These are phyloP conservation scores for Hirundichthys speculiger DNA, from an alignment of 2,113 vertebrate genomes.

Conservation along the genomic window DNA sequence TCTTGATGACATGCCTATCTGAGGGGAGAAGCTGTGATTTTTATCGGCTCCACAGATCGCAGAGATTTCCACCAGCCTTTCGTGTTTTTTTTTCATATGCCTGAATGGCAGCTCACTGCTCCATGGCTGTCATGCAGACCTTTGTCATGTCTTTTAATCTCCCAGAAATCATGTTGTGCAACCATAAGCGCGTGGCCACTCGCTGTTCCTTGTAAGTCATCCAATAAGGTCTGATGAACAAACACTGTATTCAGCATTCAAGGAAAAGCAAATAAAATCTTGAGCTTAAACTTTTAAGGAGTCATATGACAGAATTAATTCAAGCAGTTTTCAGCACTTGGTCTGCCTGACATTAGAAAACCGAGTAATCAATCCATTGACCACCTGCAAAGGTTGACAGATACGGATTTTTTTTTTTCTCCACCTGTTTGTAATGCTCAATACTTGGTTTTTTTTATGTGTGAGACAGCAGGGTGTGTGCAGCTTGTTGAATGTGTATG, in stretches of 20 bases:
- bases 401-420: constrained; percentile 1
- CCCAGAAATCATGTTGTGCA: constrained; percentile 45
- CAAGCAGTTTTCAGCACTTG: neutral
- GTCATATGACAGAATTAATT: neutral
- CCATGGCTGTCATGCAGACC: constrained; percentile 58
- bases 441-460: neutral
- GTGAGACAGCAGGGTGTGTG: neutral
- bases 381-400: neutral
- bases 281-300: constrained; percentile 7
- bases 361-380: constrained; percentile 10
- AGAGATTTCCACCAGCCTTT: constrained; percentile 72
- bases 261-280: constrained; percentile 1
- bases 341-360: neutral
- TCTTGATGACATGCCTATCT: constrained; percentile 64
- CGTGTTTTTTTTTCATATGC: constrained; percentile 70
- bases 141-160: constrained; percentile 71
- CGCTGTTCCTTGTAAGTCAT: constrained; percentile 44
- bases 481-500: constrained; percentile 23
- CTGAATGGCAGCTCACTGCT: constrained; percentile 56
- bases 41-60: constrained; percentile 69
- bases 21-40: constrained; percentile 56
- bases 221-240: constrained; percentile 42
- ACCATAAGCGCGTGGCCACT: constrained; percentile 46
- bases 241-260: constrained; percentile 22
- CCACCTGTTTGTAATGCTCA: no score